Evolutionary conservation across 2,113 vertebrate genomes (phyloP).

Genomic region (Uropsilus gracilis): DNA sequence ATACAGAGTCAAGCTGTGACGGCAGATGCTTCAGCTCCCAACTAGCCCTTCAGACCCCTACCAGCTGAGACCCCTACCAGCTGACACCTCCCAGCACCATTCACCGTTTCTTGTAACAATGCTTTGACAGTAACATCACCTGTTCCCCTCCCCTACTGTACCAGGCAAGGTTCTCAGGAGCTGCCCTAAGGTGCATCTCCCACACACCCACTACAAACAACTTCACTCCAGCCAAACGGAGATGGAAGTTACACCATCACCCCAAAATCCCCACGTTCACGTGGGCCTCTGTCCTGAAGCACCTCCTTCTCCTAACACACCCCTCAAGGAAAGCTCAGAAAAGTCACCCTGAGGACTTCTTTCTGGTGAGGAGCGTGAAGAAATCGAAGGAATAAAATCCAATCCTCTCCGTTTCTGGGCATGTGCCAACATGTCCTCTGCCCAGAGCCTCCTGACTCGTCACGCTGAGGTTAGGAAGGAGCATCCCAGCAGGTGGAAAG

Average conservation of each 20-base stretch:
- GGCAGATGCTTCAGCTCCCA: background rate
- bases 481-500: background rate
- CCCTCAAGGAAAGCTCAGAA: too few species aligned
- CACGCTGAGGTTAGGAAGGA: background rate
- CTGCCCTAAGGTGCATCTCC: too few species aligned
- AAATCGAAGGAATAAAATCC: background rate
- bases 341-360: background rate
- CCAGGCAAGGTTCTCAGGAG: background rate
- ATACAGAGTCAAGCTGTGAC: background rate
- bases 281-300: background rate
- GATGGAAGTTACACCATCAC: background rate
- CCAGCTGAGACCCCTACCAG: background rate
- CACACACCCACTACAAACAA: fast-evolving
- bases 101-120: too few species aligned
- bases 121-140: too few species aligned
- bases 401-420: too few species aligned
- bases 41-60: background rate
- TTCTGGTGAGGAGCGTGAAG: background rate
- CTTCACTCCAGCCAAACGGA: background rate
- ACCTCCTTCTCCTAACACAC: too few species aligned
- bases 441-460: background rate
- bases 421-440: background rate
- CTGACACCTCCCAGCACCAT: background rate
- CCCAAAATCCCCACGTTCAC: background rate
- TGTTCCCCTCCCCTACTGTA: too few species aligned